Conservation (phyloP, 2,113 vertebrate genomes). For the Burhinus oedicnemus region DNA sequence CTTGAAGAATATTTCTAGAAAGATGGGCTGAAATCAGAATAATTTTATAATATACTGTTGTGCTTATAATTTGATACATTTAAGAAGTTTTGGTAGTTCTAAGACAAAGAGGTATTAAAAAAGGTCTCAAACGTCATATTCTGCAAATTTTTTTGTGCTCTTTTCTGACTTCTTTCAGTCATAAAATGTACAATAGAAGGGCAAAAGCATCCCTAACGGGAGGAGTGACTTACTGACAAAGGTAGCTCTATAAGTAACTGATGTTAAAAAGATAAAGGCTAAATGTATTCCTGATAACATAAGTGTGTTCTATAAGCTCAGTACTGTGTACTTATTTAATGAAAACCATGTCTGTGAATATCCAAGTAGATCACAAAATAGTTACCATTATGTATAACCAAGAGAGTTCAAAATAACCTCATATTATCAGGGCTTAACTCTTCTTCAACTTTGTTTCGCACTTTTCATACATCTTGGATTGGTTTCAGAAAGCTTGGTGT, state of each 20-base stretch:
- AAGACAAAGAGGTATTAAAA: not conserved
- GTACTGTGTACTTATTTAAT: conserved; percentile 19
- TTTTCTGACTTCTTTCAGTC: not conserved
- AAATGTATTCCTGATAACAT: not conserved
- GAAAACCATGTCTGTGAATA: conserved; percentile 9
- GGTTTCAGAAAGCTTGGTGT: not conserved
- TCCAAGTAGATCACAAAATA: not conserved
- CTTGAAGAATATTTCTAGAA: not conserved
- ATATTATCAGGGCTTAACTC: not conserved
- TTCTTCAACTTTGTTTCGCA: not conserved
- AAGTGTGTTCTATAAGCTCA: not conserved
- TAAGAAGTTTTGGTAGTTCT: not conserved
- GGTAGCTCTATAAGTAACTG: not conserved
- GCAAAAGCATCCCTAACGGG: accelerated
- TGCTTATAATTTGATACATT: not conserved
- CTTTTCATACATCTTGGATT: not conserved
- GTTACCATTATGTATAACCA: not conserved
- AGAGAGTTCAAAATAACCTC: not conserved
- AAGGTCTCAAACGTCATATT: not conserved
- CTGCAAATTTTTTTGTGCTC: not conserved
- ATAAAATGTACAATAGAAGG: not conserved
- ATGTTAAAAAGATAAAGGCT: not conserved
- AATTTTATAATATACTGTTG: not conserved
- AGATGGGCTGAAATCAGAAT: not conserved
- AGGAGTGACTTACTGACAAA: not conserved